A percentile compares a stretch with the other conserved stretches of the same genome.
Evolutionary conservation across 2,888 invertebrate species (phyloP).

Genomic region (Agrenia bidenticulata): DNA sequence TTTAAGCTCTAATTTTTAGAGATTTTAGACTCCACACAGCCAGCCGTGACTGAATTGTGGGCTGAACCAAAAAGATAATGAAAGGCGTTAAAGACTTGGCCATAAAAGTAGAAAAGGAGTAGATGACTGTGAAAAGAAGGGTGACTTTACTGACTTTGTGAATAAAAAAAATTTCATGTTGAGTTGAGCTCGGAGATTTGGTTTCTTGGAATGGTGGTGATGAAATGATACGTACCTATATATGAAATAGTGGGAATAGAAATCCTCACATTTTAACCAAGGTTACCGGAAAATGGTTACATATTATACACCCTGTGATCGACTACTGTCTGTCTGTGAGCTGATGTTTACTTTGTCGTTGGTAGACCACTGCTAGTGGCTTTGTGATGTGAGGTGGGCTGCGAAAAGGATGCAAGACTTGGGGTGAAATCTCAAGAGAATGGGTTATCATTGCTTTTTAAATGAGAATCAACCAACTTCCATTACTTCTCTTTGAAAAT

Average conservation of each 20-base stretch:
- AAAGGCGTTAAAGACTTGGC: conserved; percentile 9
- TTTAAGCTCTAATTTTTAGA: no score
- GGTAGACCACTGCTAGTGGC: not conserved
- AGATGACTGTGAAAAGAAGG: no score
- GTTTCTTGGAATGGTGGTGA: not conserved
- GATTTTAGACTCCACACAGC: no score
- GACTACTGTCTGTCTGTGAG: no score
- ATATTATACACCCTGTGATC: no score
- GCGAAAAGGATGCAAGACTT: conserved; percentile 7
- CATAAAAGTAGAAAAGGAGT: not conserved
- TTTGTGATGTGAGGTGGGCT: conserved; percentile 16
- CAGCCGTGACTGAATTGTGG: not conserved
- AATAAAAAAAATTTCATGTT: not conserved
- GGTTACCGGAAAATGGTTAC: not conserved
- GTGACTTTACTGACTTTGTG: no score
- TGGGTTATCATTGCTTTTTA: conserved; percentile 49
- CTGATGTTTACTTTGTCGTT: not conserved
- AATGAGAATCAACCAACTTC: conserved; percentile 42
- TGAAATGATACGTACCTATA: not conserved
- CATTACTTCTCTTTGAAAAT: conserved; percentile 13
- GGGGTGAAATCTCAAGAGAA: conserved; percentile 39
- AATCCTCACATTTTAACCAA: conserved; percentile 4
- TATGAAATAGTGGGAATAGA: not conserved
- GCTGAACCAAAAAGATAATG: conserved; percentile 3
- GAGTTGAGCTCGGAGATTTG: not conserved